A percentile compares a stretch with the other conserved stretches of the same genome.
phyloP scores from a whole-genome alignment of 2,113 vertebrate genomes.

The Genyomyrus donnyi region DNA sequence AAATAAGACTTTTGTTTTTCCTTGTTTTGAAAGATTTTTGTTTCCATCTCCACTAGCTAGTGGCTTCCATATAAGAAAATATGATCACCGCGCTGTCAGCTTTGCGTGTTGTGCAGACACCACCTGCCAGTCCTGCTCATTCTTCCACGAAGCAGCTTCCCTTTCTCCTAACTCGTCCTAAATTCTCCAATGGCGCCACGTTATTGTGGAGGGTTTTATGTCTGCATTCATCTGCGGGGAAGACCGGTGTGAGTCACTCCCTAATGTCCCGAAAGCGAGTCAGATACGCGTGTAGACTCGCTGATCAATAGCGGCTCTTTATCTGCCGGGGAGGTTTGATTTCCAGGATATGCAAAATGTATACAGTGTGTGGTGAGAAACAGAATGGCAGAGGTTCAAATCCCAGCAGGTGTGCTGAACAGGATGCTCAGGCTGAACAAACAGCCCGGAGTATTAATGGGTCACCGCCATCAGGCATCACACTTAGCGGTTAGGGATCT shows the following conservation, averaged over 20 bases:
- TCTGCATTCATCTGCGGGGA: neutral
- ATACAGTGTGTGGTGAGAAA: neutral
- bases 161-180: neutral
- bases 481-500: neutral
- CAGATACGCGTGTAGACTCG: neutral
- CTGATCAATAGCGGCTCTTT: neutral
- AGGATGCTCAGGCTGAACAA: neutral
- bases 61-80: neutral
- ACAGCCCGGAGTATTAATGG: neutral
- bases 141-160: neutral
- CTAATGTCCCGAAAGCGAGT: neutral
- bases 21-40: neutral
- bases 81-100: neutral
- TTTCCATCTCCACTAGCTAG: neutral
- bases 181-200: neutral
- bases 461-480: neutral
- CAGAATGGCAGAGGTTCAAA: neutral
- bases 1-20: neutral
- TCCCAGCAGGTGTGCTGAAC: neutral
- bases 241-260: neutral
- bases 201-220: neutral
- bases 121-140: neutral
- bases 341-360: neutral
- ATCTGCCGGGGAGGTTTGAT: neutral
- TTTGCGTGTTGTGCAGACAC: neutral